Evolutionary conservation across 1,140 invertebrate genomes (phyloP), one percentile per base, ranked within the genome.

Genomic region (Pseudomyrmex gracilis): DNA sequence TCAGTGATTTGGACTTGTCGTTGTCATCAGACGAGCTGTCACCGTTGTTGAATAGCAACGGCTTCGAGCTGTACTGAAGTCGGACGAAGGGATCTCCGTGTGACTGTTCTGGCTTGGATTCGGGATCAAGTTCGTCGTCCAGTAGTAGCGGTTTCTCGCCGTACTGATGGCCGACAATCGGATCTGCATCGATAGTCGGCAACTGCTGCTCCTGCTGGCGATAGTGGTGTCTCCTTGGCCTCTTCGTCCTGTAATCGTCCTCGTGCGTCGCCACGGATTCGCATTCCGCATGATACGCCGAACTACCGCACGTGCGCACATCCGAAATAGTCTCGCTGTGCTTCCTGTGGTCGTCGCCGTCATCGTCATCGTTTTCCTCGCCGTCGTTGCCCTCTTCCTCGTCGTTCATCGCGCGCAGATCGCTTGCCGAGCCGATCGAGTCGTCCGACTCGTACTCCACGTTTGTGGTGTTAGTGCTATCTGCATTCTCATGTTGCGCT

Each of bases 81-180:
- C 89, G 90, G 2, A 93, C 91, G 34, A 94, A 94, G 0, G 93
- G 93, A 85, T 95, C 94, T 8, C 95, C 95, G 3, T 94, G 90
- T 0, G 85, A 89, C 57, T 92, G 92, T 5, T 92, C 93, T 0
- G 93, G 90, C 63, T 94, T 94, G 0, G 92, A 94, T 70, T 96
- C 96, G 1, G 96, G 96, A 82, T 97, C 96, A 4, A 97, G 91
- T 90, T 98, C 97, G 91, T 98, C 97, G 87, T 98, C 97, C 45
- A 97, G 94, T 1, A 98, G 91, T 10, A 98, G 91, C 1, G 97
- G 97, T 85, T 96, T 96, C 82, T 97, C 97, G 1, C 97, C 97
- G 87, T 97, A 97, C 76, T 97, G 96, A 93, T 98, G 97, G 0
- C 97, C 97, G 1, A 97, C 95, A 66, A 97, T 86, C 0, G 93